Evolutionary conservation across 2,888 invertebrate genomes (phyloP).

Genomic region (Thalpophila matura): DNA sequence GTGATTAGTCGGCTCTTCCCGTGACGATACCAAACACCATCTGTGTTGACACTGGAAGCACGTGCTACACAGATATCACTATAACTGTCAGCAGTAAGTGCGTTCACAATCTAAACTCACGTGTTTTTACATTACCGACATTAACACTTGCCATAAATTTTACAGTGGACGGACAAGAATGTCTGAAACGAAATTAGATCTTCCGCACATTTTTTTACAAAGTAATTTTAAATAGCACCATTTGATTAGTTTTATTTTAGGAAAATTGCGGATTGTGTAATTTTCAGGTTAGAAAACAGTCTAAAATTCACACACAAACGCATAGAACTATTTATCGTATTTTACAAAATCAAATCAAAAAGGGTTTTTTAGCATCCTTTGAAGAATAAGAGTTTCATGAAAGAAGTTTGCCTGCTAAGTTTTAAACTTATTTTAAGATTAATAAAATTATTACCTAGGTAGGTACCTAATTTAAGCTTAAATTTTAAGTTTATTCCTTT

Average conservation of each 20-base stretch:
- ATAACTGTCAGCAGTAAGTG: conserved; percentile 56
- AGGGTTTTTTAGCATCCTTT: neutral
- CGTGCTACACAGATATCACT: conserved; percentile 77
- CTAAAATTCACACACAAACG: no score
- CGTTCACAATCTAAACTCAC: conserved; percentile 39
- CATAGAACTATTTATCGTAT: no score
- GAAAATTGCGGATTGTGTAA: no score
- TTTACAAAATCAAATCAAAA: no score
- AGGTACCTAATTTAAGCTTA: neutral
- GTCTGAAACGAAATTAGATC: conserved; percentile 3
- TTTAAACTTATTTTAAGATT: no score
- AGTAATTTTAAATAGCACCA: no score
- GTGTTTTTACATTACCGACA: conserved; percentile 27
- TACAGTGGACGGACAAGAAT: neutral
- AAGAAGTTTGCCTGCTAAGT: no score
- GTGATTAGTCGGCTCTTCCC: conserved; percentile 65
- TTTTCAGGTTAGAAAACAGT: no score
- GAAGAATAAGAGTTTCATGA: no score
- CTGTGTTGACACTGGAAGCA: conserved; percentile 77
- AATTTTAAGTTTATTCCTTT: neutral
- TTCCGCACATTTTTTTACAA: conserved; percentile 2
- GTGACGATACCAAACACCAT: conserved; percentile 71
- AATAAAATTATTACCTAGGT: no score
- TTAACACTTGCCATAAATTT: conserved; percentile 14
- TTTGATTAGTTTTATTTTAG: no score